A percentile compares a stretch with the other conserved stretches of the same genome.
These are phyloP conservation scores for Rhyacichthys aspro DNA, from an alignment of 2,797 vertebrate genomes.

Conservation along the genomic window DNA sequence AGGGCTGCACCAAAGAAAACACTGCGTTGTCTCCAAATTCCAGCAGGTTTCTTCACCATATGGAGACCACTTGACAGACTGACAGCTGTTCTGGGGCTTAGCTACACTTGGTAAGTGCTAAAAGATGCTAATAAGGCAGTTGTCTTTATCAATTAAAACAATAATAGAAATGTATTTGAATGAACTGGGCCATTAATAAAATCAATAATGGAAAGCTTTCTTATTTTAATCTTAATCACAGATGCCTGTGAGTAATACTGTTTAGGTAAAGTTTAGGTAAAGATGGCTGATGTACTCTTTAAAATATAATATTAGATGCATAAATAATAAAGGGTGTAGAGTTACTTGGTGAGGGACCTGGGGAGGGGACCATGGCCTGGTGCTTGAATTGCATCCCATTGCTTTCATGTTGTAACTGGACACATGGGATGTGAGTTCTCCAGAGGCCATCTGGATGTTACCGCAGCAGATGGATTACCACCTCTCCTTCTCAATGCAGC, in stretches of 20 bases:
- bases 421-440: conserved; percentile 66
- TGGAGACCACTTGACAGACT: not conserved
- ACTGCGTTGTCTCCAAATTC: not conserved
- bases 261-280: not conserved
- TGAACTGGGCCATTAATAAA: too few species aligned
- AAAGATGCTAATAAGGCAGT: not conserved
- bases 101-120: not conserved
- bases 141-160: conserved; percentile 2
- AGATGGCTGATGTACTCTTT: not conserved
- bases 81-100: conserved; percentile 1
- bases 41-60: not conserved
- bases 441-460: conserved; percentile 74
- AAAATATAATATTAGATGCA: conserved; percentile 7
- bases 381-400: conserved; percentile 47
- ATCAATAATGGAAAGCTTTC: too few species aligned
- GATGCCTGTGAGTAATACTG: not conserved
- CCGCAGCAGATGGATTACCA: conserved; percentile 68
- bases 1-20: not conserved
- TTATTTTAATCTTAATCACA: too few species aligned
- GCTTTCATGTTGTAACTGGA: conserved; percentile 81
- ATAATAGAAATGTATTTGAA: not conserved
- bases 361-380: conserved; percentile 25
- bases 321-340: conserved; percentile 4
- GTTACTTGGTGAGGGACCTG: conserved; percentile 5
- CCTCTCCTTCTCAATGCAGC: conserved; percentile 62